Evolutionary conservation across 2,797 vertebrate genomes (phyloP), one percentile per base, ranked within the genome.

Genomic region (Cryptoprocta ferox): DNA sequence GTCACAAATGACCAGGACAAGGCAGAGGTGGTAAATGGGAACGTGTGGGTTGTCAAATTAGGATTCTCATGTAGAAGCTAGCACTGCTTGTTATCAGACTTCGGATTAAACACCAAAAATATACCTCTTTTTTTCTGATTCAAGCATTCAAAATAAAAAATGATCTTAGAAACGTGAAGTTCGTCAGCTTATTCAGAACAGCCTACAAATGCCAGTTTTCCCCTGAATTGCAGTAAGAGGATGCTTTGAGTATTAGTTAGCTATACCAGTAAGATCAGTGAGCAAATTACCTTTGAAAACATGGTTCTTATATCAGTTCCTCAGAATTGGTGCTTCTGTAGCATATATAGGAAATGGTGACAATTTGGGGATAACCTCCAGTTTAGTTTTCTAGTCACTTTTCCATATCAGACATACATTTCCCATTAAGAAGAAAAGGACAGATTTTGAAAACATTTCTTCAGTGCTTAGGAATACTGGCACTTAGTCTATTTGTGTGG

Each of bases 81-180:
- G 48, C 35, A 56, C 18, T 95, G 32, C 59, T 92, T 82, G 21
- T 68, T 94, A 24, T 81, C 50, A 73, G 24, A 59, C 19, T 30
- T 70, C 84, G 79, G 21, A 42, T 86, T 96, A 63, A 89, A 70
- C 37, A 65, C 30, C 24, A 73, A 39, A 76, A 76, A 79, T 66
- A 94, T 9, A 63, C 8, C 15, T 37, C 21, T 4, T 4, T 28
- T 35, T 78, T 9, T 6, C 76, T 71, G 28, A 30, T 50, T 92
- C 92, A 96, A 75, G 30, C 71, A 45, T 76, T 94, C 35, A 92
- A 50, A 94, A 87, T 82, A 50, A 65, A 91, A 97, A 95, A 94
- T n/a, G 8, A 89, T 65, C 63, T 91, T 45, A 94, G 48, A 92
- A 93, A 68, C 59, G 24, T 75, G 28, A 0, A 89, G 63, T 96